Percentiles rank a stretch among this genome's conserved stretches.
Conservation (phyloP, 2,797 vertebrate genomes). For the Lepus townsendii region DNA sequence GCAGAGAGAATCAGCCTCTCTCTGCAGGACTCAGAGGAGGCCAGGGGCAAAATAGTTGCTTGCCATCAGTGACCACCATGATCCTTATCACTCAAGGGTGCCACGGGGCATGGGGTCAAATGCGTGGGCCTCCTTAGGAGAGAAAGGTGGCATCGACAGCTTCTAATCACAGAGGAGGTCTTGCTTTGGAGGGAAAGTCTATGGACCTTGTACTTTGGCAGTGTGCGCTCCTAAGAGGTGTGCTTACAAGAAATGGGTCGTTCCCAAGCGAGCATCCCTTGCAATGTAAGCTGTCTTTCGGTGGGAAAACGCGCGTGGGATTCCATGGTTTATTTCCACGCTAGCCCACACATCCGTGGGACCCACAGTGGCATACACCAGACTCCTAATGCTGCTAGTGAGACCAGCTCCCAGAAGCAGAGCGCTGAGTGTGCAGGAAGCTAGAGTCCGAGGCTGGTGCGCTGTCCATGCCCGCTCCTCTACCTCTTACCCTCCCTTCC, state of each 20-base stretch:
- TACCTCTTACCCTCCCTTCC: background rate
- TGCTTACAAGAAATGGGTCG: background rate
- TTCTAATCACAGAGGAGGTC: background rate
- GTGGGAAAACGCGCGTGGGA: background rate
- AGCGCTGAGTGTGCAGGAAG: too few species aligned
- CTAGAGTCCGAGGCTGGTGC: too few species aligned
- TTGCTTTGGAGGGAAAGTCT: background rate
- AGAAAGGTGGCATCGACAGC: fast-evolving
- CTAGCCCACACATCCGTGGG: background rate
- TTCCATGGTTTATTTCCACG: background rate
- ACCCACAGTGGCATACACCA: background rate
- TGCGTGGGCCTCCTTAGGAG: background rate
- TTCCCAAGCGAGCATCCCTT: background rate
- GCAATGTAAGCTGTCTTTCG: background rate
- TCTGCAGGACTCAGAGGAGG: background rate
- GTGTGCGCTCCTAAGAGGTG: background rate
- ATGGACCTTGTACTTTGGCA: background rate
- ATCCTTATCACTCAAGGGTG: background rate
- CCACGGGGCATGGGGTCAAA: background rate
- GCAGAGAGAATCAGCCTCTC: background rate
- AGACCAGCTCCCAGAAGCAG: background rate
- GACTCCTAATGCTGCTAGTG: background rate
- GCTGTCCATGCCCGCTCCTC: too few species aligned
- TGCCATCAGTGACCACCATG: fast-evolving
- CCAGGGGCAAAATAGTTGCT: background rate